Evolutionary conservation across 2,888 invertebrate genomes (phyloP).

Genomic region (Cheilosia grossa): DNA sequence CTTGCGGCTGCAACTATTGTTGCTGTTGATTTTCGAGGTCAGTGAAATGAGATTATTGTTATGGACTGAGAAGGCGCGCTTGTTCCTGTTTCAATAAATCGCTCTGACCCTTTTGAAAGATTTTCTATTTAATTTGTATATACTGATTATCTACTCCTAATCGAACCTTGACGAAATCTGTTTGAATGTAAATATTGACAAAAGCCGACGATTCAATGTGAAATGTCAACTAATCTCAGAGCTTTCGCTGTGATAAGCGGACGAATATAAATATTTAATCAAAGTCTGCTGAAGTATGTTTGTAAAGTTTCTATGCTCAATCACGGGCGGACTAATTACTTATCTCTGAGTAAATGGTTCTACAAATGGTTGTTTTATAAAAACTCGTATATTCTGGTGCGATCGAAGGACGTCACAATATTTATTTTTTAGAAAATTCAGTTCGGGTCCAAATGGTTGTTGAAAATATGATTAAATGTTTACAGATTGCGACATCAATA

Average conservation of each 20-base stretch:
- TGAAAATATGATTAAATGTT: too few relatives aligned
- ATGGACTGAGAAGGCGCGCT: slow-evolving; percentile 12
- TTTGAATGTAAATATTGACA: background rate
- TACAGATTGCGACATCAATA: too few relatives aligned
- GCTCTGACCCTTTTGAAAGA: background rate
- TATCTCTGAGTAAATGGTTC: too few relatives aligned
- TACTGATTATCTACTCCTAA: slow-evolving; percentile 12
- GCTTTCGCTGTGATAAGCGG: slow-evolving; percentile 1
- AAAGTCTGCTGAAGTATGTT: background rate
- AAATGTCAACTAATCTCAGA: slow-evolving; percentile 25
- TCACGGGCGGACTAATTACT: too few relatives aligned
- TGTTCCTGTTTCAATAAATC: background rate
- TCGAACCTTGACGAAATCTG: slow-evolving; percentile 34
- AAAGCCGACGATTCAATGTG: slow-evolving; percentile 11
- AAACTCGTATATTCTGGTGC: too few relatives aligned
- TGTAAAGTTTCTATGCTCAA: too few relatives aligned
- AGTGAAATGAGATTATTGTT: slow-evolving; percentile 63
- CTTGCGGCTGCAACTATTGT: slow-evolving; percentile 18
- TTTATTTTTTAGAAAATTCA: too few relatives aligned
- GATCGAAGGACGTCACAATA: too few relatives aligned
- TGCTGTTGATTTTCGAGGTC: slow-evolving; percentile 58
- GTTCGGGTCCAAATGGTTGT: too few relatives aligned
- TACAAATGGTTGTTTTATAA: too few relatives aligned
- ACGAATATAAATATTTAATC: slow-evolving; percentile 7
- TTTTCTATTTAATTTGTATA: background rate